Evolutionary conservation across 2,113 vertebrate species (phyloP), one percentile per base, ranked within the genome.

Genomic region (Forbesichthys papilliferus): DNA sequence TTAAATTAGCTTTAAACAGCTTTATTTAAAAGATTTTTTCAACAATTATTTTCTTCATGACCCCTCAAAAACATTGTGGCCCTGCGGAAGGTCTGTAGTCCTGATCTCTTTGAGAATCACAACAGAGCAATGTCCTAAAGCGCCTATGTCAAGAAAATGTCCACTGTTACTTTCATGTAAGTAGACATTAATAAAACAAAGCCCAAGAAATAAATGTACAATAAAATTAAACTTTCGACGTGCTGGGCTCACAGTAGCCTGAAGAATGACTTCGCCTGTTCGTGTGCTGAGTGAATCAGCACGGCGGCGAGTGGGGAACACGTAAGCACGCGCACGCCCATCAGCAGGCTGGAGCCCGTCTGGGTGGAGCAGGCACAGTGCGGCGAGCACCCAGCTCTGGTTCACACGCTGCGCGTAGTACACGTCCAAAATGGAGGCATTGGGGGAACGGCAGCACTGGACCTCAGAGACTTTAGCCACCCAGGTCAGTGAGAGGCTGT

Each of bases 331-430:
- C 77, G 77, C 8, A 86, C 5, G 9, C 66, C 18, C 0, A 91
- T 71, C 16, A 89, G 58, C n/a, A 92, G 78, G 71, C 56, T 73
- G 84, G 9, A 86, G 86, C 18, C 57, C 72, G 53, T 92, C 85
- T 0, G 91, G 90, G 75, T 93, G 93, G 57, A 94, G 73, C 62
- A 91, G 67, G 80, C 93, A 93, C 76, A 93, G 73, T n/a, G 91
- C 66, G 48, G 87, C 86, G 83, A 94, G 82, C 58, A 93, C 63
- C 69, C 86, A 82, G 72, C 79, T 78, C 79, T 89, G 92, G 78
- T 87, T 91, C 33, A 94, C 83, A 66, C 86, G 75, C 48, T 89
- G 86, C 48, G 73, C 66, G 79, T 90, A 90, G 65, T 90, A 92
- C 47, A 93, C 77, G 81, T 93, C 89, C 71, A 91, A 83, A 10